phyloP scores from a whole-genome alignment of 2,888 invertebrate species.

The Cyclophora punctaria region DNA sequence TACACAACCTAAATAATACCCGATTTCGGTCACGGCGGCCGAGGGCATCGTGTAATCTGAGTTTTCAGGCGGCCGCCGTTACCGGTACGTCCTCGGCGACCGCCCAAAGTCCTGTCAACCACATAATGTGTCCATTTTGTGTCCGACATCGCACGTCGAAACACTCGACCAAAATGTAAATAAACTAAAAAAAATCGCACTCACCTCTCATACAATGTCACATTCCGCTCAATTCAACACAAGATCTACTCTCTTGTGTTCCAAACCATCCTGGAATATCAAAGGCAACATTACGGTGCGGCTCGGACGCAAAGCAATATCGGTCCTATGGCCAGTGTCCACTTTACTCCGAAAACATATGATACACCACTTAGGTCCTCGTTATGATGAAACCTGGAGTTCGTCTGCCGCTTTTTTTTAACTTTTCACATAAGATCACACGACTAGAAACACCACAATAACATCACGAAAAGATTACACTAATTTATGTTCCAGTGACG shows the following conservation, averaged over 20 bases:
- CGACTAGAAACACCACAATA: slow-evolving; percentile 56
- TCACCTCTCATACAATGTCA: slow-evolving; percentile 74
- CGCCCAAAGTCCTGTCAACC: slow-evolving; percentile 48
- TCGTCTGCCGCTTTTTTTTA: slow-evolving; percentile 46
- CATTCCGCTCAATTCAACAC: slow-evolving; percentile 73
- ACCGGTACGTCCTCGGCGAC: slow-evolving; percentile 38
- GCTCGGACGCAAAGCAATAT: slow-evolving; percentile 71
- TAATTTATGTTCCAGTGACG: slow-evolving; percentile 75
- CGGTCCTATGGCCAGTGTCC: slow-evolving; percentile 71
- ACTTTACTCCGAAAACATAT: slow-evolving; percentile 71
- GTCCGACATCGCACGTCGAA: slow-evolving; percentile 43
- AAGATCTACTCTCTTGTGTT: slow-evolving; percentile 63
- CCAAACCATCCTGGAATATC: slow-evolving; percentile 68
- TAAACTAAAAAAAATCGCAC: slow-evolving; percentile 58
- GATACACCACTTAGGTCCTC: slow-evolving; percentile 65
- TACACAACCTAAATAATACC: slow-evolving; percentile 52
- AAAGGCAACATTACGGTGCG: slow-evolving; percentile 68
- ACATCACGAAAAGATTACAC: slow-evolving; percentile 59
- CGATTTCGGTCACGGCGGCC: slow-evolving; percentile 15
- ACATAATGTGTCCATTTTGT: slow-evolving; percentile 60
- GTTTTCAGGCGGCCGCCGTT: slow-evolving; percentile 33
- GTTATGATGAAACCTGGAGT: slow-evolving; percentile 47
- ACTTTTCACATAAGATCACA: slow-evolving; percentile 56
- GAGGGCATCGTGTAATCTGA: slow-evolving; percentile 24
- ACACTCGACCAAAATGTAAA: slow-evolving; percentile 59